Evolutionary conservation across 2,888 invertebrate species (phyloP), one percentile per base, ranked within the genome.

Genomic region (Chymomyza fuscimana): DNA sequence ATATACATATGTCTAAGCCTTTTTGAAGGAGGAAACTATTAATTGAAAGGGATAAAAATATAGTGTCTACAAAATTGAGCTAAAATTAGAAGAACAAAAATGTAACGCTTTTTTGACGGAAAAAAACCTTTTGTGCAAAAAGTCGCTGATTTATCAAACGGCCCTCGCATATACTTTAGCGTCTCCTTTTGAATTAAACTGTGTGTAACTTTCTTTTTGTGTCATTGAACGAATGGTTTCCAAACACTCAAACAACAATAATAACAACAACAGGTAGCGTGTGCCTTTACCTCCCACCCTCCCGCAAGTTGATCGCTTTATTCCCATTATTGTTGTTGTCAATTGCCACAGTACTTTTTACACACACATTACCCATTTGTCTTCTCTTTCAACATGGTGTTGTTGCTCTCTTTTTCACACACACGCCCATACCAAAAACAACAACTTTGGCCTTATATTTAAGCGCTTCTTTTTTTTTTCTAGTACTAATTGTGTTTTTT

Each of bases 131-230:
- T 29, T 32, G 9, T 32, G 4, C 32, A 32, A 32, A 32, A 1
- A 2, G 2, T 32, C 1, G 7, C 32, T 32, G 9, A 32, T 7
- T 32, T 32, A 7, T 32, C 7, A 9, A 32, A 9, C 59, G 12
- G 59, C 59, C 29, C 29, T 25, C 12, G 25, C 9, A 36, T 32
- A 5, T 60, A 56, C 29, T 19, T 25, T 15, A 50, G 54, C 25
- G 50, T 12, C 50, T n/a, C 9, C 15, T 32, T 25, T 54, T 64
- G 52, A 64, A 64, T 19, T 52, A 46, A 46, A 46, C 12, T 12
- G 40, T 77, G 74, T 79, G 72, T 79, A 82, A 81, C 80, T 82
- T 86, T 86, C 85, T 81, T 83, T 88, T 83, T 86, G 82, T 86
- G 83, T 79, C 82, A 84, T 76, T 81, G 76, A 74, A 73, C 82